phyloP scores from a whole-genome alignment of 1,140 invertebrate genomes.

The Galendromus occidentalis region DNA sequence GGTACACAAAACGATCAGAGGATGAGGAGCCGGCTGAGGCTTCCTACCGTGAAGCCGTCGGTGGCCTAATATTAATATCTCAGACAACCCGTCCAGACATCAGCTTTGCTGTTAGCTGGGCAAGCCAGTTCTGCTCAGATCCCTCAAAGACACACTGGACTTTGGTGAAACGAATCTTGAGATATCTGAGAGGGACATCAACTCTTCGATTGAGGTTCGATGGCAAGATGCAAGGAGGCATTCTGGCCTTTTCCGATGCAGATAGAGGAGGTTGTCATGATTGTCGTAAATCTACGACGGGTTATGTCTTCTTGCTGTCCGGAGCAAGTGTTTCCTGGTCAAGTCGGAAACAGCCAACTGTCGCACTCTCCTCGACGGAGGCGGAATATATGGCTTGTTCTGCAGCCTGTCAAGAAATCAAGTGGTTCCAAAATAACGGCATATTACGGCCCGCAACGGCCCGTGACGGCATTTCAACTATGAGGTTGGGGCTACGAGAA shows the following conservation, averaged over 20 bases:
- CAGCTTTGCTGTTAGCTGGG: constrained; percentile 26
- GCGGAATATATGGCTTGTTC: constrained; percentile 28
- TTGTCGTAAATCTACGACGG: constrained; percentile 25
- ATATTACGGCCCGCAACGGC: no score
- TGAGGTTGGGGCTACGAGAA: no score
- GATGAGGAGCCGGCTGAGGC: background rate
- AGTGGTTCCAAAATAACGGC: no score
- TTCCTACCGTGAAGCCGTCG: constrained; percentile 16
- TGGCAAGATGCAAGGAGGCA: background rate
- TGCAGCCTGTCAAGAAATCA: constrained; percentile 23
- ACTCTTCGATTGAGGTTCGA: constrained; percentile 16
- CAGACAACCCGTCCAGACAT: constrained; percentile 30
- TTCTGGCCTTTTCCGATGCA: constrained; percentile 24
- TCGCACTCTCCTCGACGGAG: constrained; percentile 27
- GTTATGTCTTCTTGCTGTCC: constrained; percentile 22
- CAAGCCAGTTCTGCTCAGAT: constrained; percentile 29
- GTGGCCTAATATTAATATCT: constrained; percentile 27
- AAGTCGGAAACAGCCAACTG: constrained; percentile 26
- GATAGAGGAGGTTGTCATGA: constrained; percentile 24
- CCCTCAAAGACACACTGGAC: constrained; percentile 26
- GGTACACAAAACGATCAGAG: no score
- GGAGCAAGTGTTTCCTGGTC: constrained; percentile 24
- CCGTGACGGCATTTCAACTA: no score
- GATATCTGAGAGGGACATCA: constrained; percentile 29
- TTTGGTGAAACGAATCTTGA: constrained; percentile 28